These are phyloP conservation scores for Aleiodes leptofemur DNA, from an alignment of 2,888 invertebrate species.

Conservation along the genomic window DNA sequence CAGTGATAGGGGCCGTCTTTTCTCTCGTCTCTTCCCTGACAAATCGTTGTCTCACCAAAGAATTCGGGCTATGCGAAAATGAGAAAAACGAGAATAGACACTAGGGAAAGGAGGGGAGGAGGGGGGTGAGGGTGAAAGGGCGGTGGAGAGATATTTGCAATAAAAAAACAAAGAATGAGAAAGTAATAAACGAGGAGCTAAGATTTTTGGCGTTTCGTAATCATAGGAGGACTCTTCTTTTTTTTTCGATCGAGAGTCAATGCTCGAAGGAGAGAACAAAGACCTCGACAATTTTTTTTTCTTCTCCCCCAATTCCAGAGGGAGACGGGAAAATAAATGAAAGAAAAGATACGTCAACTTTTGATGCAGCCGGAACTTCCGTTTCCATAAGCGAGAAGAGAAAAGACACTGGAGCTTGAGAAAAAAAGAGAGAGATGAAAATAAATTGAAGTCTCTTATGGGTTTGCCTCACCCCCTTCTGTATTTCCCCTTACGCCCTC, in stretches of 20 bases:
- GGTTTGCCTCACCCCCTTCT: constrained; percentile 43
- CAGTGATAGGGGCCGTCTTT: constrained; percentile 35
- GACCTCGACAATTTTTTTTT: constrained; percentile 30
- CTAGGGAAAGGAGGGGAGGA: background rate
- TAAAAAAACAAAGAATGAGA: constrained; percentile 10
- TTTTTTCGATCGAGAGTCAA: constrained; percentile 11
- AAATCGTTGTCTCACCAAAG: constrained; percentile 43
- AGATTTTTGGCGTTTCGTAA: constrained; percentile 36
- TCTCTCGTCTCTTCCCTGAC: constrained; percentile 45
- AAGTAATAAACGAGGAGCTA: constrained; percentile 29
- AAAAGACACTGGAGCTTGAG: background rate
- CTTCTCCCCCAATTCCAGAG: background rate
- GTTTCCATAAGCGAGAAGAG: constrained; percentile 25
- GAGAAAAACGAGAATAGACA: background rate
- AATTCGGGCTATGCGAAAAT: constrained; percentile 18
- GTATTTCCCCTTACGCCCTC: constrained; percentile 22
- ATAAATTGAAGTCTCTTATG: constrained; percentile 31
- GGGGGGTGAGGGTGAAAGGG: too few relatives aligned
- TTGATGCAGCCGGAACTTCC: constrained; percentile 9
- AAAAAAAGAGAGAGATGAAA: background rate
- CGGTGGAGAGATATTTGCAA: background rate
- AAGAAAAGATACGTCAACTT: constrained; percentile 32
- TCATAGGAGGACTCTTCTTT: constrained; percentile 31
- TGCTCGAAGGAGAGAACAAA: constrained; percentile 19
- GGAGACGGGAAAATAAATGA: constrained; percentile 13